Evolutionary conservation across 2,113 vertebrate genomes (phyloP).

Genomic region (Panthera uncia): DNA sequence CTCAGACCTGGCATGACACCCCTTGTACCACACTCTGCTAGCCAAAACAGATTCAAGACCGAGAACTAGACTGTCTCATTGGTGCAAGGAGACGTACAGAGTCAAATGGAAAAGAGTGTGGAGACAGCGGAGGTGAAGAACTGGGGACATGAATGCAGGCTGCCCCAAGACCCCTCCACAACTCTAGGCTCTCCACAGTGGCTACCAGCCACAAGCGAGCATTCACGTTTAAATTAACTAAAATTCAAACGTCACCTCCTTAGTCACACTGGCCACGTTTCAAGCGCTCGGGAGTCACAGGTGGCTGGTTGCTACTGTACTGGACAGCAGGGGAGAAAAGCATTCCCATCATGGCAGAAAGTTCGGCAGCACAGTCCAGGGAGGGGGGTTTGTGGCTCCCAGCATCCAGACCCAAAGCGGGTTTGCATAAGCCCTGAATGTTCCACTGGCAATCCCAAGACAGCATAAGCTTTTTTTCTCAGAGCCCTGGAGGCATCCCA

Average conservation of each 20-base stretch:
- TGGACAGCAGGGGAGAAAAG: no score
- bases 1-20: neutral
- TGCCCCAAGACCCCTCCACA: fast-evolving
- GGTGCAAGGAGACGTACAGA: neutral
- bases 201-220: neutral
- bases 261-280: neutral
- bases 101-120: neutral
- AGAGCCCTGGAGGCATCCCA: neutral
- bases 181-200: neutral
- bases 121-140: neutral
- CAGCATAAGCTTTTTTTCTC: fast-evolving
- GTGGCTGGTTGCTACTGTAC: fast-evolving
- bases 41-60: neutral
- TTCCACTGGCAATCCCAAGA: neutral
- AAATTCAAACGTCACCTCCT: neutral
- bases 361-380: neutral
- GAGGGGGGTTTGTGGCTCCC: neutral
- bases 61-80: neutral
- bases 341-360: neutral
- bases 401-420: neutral
- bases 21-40: neutral
- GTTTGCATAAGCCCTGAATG: fast-evolving
- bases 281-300: neutral
- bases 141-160: neutral
- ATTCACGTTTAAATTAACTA: neutral